Evolutionary conservation across 2,888 invertebrate genomes (phyloP).

Genomic region (Herminia tarsipennalis): DNA sequence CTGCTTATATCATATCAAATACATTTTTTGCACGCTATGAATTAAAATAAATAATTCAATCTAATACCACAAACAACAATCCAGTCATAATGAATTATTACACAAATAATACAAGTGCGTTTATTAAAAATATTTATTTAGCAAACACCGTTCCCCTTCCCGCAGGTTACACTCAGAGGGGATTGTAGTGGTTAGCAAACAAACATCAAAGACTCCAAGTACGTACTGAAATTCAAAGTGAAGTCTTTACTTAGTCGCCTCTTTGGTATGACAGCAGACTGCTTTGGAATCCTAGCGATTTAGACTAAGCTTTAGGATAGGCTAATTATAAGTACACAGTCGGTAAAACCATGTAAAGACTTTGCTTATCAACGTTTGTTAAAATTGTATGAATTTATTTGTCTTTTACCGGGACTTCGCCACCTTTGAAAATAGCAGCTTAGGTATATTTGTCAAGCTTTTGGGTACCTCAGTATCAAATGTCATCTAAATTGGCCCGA

Average conservation of each 20-base stretch:
- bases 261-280: not conserved
- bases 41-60: slow-evolving; percentile 24
- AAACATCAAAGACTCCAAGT: slow-evolving; percentile 70
- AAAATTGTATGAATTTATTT: too few relatives aligned
- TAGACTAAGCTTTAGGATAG: too few relatives aligned
- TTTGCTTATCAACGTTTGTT: too few relatives aligned
- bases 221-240: slow-evolving; percentile 39
- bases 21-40: not conserved
- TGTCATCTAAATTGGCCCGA: too few relatives aligned
- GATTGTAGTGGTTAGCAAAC: slow-evolving; percentile 68
- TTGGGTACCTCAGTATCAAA: too few relatives aligned
- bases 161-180: slow-evolving; percentile 50
- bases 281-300: too few relatives aligned
- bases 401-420: too few relatives aligned
- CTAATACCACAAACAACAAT: slow-evolving; percentile 31
- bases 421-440: too few relatives aligned
- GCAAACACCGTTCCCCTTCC: slow-evolving; percentile 62
- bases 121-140: slow-evolving; percentile 77
- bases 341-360: too few relatives aligned
- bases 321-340: too few relatives aligned
- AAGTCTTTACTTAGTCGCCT: slow-evolving; percentile 17
- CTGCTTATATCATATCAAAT: not conserved
- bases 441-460: too few relatives aligned
- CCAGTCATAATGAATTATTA: slow-evolving; percentile 67
- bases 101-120: slow-evolving; percentile 67